A percentile compares a stretch with the other conserved stretches of the same genome.
phyloP scores from a whole-genome alignment of 2,888 invertebrate genomes.

The Callyntrura sp. region DNA sequence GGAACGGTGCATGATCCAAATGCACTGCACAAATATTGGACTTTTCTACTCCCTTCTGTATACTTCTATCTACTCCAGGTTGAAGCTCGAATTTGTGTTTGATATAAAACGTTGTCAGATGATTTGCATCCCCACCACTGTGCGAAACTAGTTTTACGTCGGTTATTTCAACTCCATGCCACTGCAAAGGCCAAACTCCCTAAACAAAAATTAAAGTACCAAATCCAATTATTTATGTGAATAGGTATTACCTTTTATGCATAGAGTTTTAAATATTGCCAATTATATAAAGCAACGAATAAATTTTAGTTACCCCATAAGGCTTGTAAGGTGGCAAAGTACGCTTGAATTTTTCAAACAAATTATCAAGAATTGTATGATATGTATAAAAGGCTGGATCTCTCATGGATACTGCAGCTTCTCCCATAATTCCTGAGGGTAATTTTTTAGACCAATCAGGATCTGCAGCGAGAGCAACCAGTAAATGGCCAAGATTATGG shows the following conservation, averaged over 20 bases:
- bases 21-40: constrained; percentile 71
- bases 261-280: not conserved
- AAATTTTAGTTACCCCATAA: constrained; percentile 52
- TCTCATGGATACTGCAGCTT: constrained; percentile 41
- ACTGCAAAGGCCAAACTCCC: constrained; percentile 74
- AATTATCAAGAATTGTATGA: constrained; percentile 85
- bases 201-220: constrained; percentile 42
- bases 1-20: constrained; percentile 74
- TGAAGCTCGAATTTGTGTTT: constrained; percentile 69
- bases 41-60: constrained; percentile 61
- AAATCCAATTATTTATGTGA: not conserved
- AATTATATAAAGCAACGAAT: not conserved
- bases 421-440: constrained; percentile 64
- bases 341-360: constrained; percentile 91
- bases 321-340: constrained; percentile 89
- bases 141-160: constrained; percentile 51
- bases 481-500: constrained; percentile 70
- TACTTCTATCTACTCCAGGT: constrained; percentile 69
- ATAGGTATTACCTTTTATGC: no score
- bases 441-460: constrained; percentile 56
- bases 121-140: constrained; percentile 30
- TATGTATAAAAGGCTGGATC: constrained; percentile 63
- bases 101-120: constrained; percentile 65
- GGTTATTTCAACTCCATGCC: constrained; percentile 71
- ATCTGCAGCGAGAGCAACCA: constrained; percentile 62